These are phyloP conservation scores for Columbina picui DNA, from an alignment of 2,113 vertebrate species.

Conservation along the genomic window DNA sequence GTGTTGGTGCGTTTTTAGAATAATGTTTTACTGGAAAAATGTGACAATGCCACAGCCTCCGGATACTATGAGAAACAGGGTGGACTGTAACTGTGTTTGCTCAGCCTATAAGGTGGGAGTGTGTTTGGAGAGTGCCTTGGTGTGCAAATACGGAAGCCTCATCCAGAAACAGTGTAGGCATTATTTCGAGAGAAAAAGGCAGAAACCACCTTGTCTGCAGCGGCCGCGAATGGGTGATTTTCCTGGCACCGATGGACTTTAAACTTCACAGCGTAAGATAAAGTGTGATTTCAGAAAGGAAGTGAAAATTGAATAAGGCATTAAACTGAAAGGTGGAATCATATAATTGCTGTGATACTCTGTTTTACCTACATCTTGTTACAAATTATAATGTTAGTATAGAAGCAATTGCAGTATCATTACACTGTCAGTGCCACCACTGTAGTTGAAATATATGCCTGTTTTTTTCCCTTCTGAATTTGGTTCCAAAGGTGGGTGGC, in stretches of 20 bases:
- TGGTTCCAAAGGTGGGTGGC: not conserved
- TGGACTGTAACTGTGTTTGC: not conserved
- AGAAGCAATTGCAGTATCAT: conserved; percentile 16
- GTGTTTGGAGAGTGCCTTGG: not conserved
- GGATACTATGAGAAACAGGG: not conserved
- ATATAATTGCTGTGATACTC: not conserved
- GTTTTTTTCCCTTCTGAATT: not conserved
- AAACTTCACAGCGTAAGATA: no score
- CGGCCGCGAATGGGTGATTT: not conserved
- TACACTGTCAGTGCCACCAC: not conserved
- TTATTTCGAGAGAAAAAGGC: not conserved
- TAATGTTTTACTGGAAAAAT: not conserved
- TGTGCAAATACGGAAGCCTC: not conserved
- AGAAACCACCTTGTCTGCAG: not conserved
- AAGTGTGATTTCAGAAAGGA: not conserved
- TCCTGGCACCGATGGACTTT: not conserved
- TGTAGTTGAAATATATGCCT: not conserved
- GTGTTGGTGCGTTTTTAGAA: not conserved
- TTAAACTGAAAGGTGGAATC: not conserved
- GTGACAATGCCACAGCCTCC: not conserved
- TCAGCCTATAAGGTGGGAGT: not conserved
- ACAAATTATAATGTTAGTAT: conserved; percentile 21
- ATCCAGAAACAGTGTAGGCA: not conserved
- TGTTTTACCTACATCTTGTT: conserved; percentile 27
- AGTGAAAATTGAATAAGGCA: not conserved